Evolutionary conservation across 2,888 invertebrate species (phyloP), one percentile per base, ranked within the genome.

Genomic region (Meteorus cinctellus): DNA sequence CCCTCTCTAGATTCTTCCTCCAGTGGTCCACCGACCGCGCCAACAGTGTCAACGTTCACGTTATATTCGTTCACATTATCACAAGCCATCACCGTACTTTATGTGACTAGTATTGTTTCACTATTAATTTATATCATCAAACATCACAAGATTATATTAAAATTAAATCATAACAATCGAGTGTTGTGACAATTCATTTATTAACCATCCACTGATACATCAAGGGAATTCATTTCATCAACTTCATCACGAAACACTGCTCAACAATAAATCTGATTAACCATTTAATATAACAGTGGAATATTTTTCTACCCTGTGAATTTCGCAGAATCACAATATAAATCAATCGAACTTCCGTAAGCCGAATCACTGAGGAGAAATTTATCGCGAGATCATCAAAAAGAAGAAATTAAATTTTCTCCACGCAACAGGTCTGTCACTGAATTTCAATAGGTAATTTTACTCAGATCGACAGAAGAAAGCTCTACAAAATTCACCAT

Each of bases 11-110:
- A 80, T 84, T 80, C 80, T 79, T 81, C 84, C 82, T 83, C 85
- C 86, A 88, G 88, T 88, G 88, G 87, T 88, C 87, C 86, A 85
- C 83, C 81, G 86, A 84, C 86, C 84, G 85, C 82, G 83, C 84
- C 82, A 82, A 78, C 84, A 82, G 79, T 55, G 55, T 19, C 55
- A 55, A 8, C 55, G 55, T 79, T 80, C 51, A 86, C 84, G 84
- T 82, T 82, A 84, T 80, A 82, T 81, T 81, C 82, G 81, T 79
- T 74, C 75, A 71, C 79, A 71, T 72, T 70, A 65, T 55, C 55
- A 55, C 19, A 8, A 6, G 19, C 10, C 19, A 24, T 65, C 36
- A 65, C 6, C 36, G 4, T n/a, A 31, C 29, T 34, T 27, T 10
- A 24, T 34, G 16, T 34, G 16, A 36, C n/a, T 12, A 10, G 12